phyloP scores from a whole-genome alignment of 2,797 vertebrate species.

The Lycodopsis pacificus region DNA sequence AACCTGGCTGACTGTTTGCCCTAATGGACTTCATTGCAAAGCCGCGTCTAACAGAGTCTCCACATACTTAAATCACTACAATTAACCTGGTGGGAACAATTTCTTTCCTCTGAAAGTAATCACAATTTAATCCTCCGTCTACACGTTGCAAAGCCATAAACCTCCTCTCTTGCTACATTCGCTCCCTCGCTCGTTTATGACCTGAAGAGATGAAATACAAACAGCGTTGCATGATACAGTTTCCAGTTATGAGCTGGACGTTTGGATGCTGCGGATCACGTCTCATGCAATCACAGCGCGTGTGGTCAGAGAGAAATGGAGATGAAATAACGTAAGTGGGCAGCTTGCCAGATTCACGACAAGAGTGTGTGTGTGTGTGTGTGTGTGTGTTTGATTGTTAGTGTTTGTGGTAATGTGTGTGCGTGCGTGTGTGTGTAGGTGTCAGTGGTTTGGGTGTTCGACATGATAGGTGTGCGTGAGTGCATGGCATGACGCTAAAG shows the following conservation, averaged over 20 bases:
- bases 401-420: neutral
- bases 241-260: slow-evolving; percentile 39
- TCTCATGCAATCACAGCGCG: slow-evolving; percentile 59
- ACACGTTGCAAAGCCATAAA: slow-evolving; percentile 45
- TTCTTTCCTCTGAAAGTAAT: slow-evolving; percentile 29
- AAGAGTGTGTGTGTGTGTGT: neutral
- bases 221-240: slow-evolving; percentile 30
- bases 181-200: slow-evolving; percentile 35
- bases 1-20: neutral
- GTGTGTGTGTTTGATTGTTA: slow-evolving; percentile 14
- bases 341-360: slow-evolving; percentile 42
- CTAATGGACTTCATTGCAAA: slow-evolving; percentile 13
- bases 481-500: slow-evolving; percentile 28
- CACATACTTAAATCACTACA: slow-evolving; percentile 35
- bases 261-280: slow-evolving; percentile 44
- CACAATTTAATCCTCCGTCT: slow-evolving; percentile 27
- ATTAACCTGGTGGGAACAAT: slow-evolving; percentile 14
- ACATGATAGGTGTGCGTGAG: slow-evolving; percentile 51
- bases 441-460: slow-evolving; percentile 34
- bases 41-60: slow-evolving; percentile 4
- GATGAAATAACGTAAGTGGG: slow-evolving; percentile 49
- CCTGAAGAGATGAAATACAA: slow-evolving; percentile 50
- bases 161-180: slow-evolving; percentile 23
- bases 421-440: slow-evolving; percentile 19
- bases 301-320: slow-evolving; percentile 50